Conservation (phyloP, 2,113 vertebrate species). For the Malaclemys terrapin region DNA sequence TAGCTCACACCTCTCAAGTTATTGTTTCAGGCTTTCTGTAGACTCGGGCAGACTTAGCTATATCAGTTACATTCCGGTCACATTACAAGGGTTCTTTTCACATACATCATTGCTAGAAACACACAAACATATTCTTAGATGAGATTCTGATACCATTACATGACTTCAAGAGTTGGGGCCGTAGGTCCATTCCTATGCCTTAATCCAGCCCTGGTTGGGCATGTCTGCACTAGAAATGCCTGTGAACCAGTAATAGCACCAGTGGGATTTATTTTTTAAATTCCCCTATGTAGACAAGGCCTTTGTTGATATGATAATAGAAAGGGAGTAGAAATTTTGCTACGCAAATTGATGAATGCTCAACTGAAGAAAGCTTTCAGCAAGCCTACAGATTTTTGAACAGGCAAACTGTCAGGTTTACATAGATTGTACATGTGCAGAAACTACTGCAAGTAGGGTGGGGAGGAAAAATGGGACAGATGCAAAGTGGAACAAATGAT, state of each 20-base stretch:
- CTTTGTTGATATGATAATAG: background rate
- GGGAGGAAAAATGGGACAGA: background rate
- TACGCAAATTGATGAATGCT: background rate
- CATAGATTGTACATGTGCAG: background rate
- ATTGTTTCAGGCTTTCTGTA: constrained; percentile 14
- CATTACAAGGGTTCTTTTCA: background rate
- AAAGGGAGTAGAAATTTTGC: constrained; percentile 17
- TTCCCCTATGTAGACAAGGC: background rate
- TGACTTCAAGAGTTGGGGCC: background rate
- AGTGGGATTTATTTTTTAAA: constrained; percentile 13
- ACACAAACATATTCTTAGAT: background rate
- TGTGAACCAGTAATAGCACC: constrained; percentile 6
- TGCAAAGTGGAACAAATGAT: background rate
- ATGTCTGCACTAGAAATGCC: background rate
- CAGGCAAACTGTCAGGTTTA: background rate
- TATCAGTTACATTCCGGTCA: background rate
- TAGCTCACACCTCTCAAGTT: background rate
- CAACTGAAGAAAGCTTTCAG: background rate
- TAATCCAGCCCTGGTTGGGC: background rate
- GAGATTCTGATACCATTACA: background rate
- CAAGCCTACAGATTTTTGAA: background rate
- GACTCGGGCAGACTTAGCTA: background rate
- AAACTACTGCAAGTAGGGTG: background rate
- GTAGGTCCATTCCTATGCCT: background rate
- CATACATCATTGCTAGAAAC: constrained; percentile 5